Conservation (phyloP, 92 coral and sea anemone species). For the Pocillopora meandrina region DNA sequence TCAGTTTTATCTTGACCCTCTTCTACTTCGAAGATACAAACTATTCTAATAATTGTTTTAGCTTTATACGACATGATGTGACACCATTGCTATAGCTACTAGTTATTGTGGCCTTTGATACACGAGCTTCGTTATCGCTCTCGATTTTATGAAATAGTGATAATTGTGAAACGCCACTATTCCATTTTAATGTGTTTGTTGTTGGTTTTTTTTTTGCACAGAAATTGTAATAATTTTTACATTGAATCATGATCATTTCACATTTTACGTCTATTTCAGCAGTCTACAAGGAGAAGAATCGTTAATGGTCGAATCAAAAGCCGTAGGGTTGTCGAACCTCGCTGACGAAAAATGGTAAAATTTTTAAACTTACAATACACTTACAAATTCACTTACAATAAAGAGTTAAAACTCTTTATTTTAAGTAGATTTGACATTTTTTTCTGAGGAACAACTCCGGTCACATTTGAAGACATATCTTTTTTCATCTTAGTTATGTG, state of each 20-base stretch:
- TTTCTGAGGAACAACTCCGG: too few species aligned
- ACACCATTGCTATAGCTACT: too few species aligned
- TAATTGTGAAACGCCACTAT: not conserved
- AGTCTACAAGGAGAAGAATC: conserved; percentile 55
- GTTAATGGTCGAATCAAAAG: conserved; percentile 74
- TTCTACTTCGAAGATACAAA: too few species aligned
- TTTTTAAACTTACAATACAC: not conserved
- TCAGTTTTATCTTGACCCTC: too few species aligned
- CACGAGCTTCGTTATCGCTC: not conserved
- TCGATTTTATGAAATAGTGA: not conserved
- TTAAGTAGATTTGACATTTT: too few species aligned
- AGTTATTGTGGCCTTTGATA: too few species aligned
- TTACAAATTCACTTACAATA: too few species aligned
- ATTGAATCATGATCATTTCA: not conserved
- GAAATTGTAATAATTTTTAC: not conserved
- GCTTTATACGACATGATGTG: too few species aligned
- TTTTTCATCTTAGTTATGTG: too few species aligned
- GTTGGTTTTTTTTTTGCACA: not conserved
- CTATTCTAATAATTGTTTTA: too few species aligned
- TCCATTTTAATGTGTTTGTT: not conserved
- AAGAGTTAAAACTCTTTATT: too few species aligned
- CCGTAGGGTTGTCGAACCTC: conserved; percentile 55
- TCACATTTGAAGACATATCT: too few species aligned
- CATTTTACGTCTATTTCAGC: conserved; percentile 14
- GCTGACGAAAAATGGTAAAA: conserved; percentile 68